These are phyloP conservation scores for Manduca sexta DNA, from an alignment of 1,140 invertebrate genomes.

Conservation along the genomic window DNA sequence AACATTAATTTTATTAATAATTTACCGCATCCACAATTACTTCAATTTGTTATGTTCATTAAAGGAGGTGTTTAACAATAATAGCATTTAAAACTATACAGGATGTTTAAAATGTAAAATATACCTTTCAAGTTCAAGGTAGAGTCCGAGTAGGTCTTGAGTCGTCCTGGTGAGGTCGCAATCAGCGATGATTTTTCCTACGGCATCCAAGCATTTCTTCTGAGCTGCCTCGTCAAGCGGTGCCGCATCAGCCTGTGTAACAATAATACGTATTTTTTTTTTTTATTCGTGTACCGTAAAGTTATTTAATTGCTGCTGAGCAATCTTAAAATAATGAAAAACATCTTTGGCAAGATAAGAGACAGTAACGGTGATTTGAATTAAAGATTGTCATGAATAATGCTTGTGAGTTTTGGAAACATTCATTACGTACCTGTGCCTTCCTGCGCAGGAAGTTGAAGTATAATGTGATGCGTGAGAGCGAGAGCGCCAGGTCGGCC, in stretches of 20 bases:
- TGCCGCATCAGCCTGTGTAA: constrained; percentile 25
- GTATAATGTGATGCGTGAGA: constrained; percentile 92
- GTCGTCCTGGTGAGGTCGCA: constrained; percentile 88
- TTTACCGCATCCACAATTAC: not conserved
- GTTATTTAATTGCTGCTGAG: too few species aligned
- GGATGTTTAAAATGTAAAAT: too few species aligned
- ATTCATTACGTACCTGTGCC: constrained; percentile 80
- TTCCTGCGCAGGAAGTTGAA: constrained; percentile 89
- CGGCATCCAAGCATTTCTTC: constrained; percentile 72
- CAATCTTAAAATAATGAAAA: too few species aligned
- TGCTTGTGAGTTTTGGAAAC: too few species aligned
- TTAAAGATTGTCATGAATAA: too few species aligned
- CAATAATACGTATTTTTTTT: too few species aligned
- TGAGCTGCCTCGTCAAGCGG: constrained; percentile 68
- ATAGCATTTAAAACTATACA: too few species aligned
- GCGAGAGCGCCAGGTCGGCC: constrained; percentile 93
- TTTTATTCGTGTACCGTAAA: too few species aligned
- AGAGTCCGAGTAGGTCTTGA: constrained; percentile 93
- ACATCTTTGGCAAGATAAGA: too few species aligned
- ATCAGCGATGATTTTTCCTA: constrained; percentile 82
- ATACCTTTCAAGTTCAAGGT: constrained; percentile 94
- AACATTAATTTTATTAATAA: too few species aligned
- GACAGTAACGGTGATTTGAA: too few species aligned
- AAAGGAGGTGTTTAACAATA: too few species aligned
- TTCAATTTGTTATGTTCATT: not conserved